Percentiles rank a stretch among this genome's conserved stretches.
These are phyloP conservation scores for Lophotis ruficrista DNA, from an alignment of 2,113 vertebrate genomes.

Conservation along the genomic window DNA sequence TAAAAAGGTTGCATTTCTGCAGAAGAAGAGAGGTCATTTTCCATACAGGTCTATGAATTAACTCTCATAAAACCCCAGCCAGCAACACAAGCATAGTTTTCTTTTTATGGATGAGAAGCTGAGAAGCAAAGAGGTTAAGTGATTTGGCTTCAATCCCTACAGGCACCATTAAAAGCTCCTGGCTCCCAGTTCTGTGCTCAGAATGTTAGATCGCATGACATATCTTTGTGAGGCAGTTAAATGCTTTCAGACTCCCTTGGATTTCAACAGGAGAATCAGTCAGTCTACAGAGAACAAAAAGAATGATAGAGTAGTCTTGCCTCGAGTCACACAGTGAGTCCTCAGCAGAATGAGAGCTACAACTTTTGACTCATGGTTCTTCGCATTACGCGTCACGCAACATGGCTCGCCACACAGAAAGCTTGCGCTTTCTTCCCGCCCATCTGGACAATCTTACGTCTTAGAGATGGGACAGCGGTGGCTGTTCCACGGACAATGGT, in stretches of 20 bases:
- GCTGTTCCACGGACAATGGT: neutral
- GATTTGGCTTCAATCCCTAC: constrained; percentile 65
- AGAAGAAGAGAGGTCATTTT: constrained; percentile 39
- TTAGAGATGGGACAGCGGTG: neutral
- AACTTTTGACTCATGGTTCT: neutral
- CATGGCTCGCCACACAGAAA: rapidly evolving
- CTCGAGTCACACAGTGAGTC: neutral
- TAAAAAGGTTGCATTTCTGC: neutral
- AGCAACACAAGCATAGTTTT: constrained; percentile 60
- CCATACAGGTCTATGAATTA: constrained; percentile 61
- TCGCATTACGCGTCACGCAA: rapidly evolving
- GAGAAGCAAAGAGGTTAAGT: constrained; percentile 72
- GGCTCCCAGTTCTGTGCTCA: constrained; percentile 67
- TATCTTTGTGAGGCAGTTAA: constrained; percentile 65
- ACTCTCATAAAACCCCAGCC: constrained; percentile 56
- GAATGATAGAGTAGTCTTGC: neutral
- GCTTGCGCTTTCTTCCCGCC: neutral
- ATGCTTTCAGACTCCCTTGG: constrained; percentile 60
- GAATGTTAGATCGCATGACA: constrained; percentile 67
- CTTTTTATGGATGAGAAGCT: constrained; percentile 70
- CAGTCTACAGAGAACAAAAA: neutral
- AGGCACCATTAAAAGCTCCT: constrained; percentile 69
- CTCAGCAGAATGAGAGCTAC: neutral
- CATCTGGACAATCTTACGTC: neutral
- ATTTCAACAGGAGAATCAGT: constrained; percentile 4